Evolutionary conservation across 2,113 vertebrate species (phyloP).

Genomic region (Arothron firmamentum): DNA sequence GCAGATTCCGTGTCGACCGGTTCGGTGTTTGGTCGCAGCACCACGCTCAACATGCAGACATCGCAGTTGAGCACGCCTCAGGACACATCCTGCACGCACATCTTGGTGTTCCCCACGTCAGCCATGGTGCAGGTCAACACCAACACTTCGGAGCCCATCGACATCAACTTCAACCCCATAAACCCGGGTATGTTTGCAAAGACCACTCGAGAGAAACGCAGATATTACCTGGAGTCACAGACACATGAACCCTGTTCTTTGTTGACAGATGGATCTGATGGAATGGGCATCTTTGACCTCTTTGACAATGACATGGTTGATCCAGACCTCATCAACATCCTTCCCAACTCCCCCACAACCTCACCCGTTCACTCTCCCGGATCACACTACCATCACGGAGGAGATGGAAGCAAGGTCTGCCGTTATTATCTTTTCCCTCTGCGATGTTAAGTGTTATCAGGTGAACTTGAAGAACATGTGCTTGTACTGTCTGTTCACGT

Average conservation of each 20-base stretch:
- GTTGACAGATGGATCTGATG: slow-evolving; percentile 86
- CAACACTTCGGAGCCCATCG: slow-evolving; percentile 88
- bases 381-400: slow-evolving; percentile 92
- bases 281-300: slow-evolving; percentile 91
- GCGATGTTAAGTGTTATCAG: not conserved
- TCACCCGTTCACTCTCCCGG: slow-evolving; percentile 92
- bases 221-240: not conserved
- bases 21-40: slow-evolving; percentile 95
- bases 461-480: not conserved
- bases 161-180: slow-evolving; percentile 92
- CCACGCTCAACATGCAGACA: slow-evolving; percentile 95
- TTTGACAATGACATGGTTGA: slow-evolving; percentile 91
- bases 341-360: slow-evolving; percentile 90
- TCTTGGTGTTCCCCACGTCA: slow-evolving; percentile 95
- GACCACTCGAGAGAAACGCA: not conserved
- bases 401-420: slow-evolving; percentile 91
- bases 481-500: not conserved
- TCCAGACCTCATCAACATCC: slow-evolving; percentile 93
- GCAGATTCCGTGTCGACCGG: slow-evolving; percentile 93
- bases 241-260: not conserved
- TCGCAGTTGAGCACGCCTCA: slow-evolving; percentile 95
- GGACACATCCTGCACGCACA: slow-evolving; percentile 97
- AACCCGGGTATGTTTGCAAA: slow-evolving; percentile 80
- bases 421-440: not conserved
- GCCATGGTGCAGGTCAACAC: slow-evolving; percentile 94